Percentiles rank a stretch among this genome's conserved stretches.
Conservation (phyloP, 2,888 invertebrate species). For the Platynereis dumerilii region DNA sequence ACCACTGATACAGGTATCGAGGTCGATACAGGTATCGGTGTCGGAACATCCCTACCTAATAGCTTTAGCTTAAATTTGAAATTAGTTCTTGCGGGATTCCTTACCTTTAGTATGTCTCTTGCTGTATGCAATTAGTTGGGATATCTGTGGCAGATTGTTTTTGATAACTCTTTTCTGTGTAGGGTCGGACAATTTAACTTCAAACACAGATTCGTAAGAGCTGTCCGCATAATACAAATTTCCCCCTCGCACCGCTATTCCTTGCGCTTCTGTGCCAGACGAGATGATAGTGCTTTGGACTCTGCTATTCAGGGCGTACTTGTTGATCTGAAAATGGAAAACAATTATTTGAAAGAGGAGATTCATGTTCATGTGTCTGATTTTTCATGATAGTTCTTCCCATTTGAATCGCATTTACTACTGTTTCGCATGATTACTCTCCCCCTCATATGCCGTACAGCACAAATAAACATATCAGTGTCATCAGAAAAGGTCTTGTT, state of each 20-base stretch:
- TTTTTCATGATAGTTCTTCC: no score
- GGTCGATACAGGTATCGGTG: no score
- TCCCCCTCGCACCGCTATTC: slow-evolving; percentile 82
- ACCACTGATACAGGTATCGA: no score
- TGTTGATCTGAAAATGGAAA: slow-evolving; percentile 50
- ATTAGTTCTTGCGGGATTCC: no score
- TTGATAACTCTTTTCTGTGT: slow-evolving; percentile 8
- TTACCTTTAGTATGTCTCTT: slow-evolving; percentile 37
- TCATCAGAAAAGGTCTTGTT: no score
- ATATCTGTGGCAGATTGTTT: slow-evolving; percentile 32
- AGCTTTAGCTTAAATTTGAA: no score
- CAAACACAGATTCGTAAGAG: slow-evolving; percentile 84
- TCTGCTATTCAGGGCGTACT: slow-evolving; percentile 35
- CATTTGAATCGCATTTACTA: no score
- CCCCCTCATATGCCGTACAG: no score
- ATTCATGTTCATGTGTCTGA: not conserved
- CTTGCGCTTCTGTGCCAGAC: slow-evolving; percentile 69
- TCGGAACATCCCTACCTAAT: no score
- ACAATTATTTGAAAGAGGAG: not conserved
- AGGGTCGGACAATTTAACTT: slow-evolving; percentile 72
- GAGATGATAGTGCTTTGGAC: not conserved
- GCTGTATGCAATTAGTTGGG: slow-evolving; percentile 43
- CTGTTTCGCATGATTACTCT: no score
- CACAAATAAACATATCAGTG: no score
- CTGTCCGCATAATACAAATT: slow-evolving; percentile 88